Evolutionary conservation across 2,113 vertebrate genomes (phyloP).

Genomic region (Nothoprocta perdicaria): DNA sequence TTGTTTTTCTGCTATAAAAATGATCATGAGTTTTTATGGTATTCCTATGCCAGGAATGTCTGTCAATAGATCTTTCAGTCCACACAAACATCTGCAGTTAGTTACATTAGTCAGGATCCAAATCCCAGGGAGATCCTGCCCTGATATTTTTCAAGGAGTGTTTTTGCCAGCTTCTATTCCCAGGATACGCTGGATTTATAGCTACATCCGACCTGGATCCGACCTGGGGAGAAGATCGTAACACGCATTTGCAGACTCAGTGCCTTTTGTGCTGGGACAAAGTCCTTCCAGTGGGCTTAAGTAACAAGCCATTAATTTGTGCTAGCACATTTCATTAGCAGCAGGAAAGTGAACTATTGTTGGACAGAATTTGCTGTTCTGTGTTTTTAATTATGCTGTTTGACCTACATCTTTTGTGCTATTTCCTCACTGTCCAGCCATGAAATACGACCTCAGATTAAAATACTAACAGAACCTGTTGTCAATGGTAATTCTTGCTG

Average conservation of each 20-base stretch:
- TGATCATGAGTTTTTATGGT: slow-evolving; percentile 3
- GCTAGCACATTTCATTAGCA: slow-evolving; percentile 27
- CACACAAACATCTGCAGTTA: slow-evolving; percentile 63
- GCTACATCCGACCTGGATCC: slow-evolving; percentile 17
- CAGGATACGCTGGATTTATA: slow-evolving; percentile 52
- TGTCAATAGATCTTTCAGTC: neutral
- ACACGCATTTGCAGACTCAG: slow-evolving; percentile 1
- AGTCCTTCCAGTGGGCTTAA: slow-evolving; percentile 41
- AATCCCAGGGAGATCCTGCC: slow-evolving; percentile 31
- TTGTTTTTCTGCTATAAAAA: slow-evolving; percentile 30
- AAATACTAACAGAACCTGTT: slow-evolving; percentile 6
- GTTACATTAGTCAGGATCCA: slow-evolving; percentile 26
- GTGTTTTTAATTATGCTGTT: slow-evolving; percentile 45
- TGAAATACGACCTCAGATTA: neutral
- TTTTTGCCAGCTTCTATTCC: slow-evolving; percentile 70
- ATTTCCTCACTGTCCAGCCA: neutral
- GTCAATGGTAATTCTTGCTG: neutral
- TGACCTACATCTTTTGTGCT: slow-evolving; percentile 18
- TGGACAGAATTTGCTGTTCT: slow-evolving; percentile 32
- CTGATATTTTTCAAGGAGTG: slow-evolving; percentile 45
- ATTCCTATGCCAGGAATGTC: slow-evolving; percentile 50
- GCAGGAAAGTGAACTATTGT: slow-evolving; percentile 21
- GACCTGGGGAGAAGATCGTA: slow-evolving; percentile 14
- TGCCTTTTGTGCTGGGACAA: slow-evolving; percentile 2
- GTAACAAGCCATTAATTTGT: slow-evolving; percentile 34